A percentile compares a stretch with the other conserved stretches of the same genome.
phyloP scores from a whole-genome alignment of 2,888 invertebrate genomes.

The Tribolium freemani region DNA sequence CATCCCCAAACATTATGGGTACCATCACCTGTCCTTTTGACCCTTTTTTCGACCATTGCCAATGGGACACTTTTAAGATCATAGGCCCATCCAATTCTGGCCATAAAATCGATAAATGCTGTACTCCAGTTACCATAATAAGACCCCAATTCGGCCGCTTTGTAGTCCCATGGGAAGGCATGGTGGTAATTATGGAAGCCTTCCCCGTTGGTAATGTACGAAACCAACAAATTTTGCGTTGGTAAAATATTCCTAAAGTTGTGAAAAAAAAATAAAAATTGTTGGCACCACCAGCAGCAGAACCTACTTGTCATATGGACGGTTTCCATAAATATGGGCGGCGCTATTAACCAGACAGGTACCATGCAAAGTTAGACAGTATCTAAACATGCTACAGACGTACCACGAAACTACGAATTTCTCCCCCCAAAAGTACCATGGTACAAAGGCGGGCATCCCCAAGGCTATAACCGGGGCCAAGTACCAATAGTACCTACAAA shows the following conservation, averaged over 20 bases:
- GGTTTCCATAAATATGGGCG: constrained; percentile 85
- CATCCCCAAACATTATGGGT: constrained; percentile 79
- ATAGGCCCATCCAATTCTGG: constrained; percentile 83
- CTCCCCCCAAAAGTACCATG: constrained; percentile 86
- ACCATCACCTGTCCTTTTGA: constrained; percentile 73
- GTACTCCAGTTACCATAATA: constrained; percentile 78
- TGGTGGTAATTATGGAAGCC: constrained; percentile 81
- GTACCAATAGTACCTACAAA: constrained; percentile 75
- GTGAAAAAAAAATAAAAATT: background rate
- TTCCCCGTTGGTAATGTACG: constrained; percentile 81
- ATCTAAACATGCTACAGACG: constrained; percentile 83
- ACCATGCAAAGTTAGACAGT: constrained; percentile 83
- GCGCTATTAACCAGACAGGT: constrained; percentile 94
- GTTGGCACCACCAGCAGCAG: background rate
- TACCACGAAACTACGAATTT: constrained; percentile 74
- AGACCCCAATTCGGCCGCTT: constrained; percentile 68
- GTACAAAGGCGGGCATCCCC: constrained; percentile 81
- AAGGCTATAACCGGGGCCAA: constrained; percentile 85
- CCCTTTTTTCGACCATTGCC: constrained; percentile 71
- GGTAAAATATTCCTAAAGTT: constrained; percentile 61
- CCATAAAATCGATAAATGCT: constrained; percentile 82
- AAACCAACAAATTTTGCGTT: constrained; percentile 78
- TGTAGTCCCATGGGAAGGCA: constrained; percentile 73
- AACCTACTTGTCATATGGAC: constrained; percentile 80
- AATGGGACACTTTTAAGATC: constrained; percentile 76